Conservation (phyloP, 2,113 vertebrate genomes). For the Pachypanchax playfairii region DNA sequence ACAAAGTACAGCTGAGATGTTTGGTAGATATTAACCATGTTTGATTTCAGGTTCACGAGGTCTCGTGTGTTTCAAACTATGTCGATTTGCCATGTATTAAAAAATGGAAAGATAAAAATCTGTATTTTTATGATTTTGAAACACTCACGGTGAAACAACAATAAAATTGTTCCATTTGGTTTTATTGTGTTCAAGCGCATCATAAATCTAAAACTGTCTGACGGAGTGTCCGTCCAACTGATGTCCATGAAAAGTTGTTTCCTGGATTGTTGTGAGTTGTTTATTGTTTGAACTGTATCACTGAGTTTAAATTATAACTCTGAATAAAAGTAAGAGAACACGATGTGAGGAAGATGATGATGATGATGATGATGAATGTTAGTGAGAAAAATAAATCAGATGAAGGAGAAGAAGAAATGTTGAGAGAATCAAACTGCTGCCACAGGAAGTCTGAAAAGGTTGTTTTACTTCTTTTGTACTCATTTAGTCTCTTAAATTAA, state of each 20-base stretch:
- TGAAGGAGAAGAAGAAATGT: not conserved
- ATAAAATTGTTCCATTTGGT: no score
- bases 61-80: no score
- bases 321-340: conserved; percentile 19
- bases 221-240: not conserved
- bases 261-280: conserved; percentile 1
- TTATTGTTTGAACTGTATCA: not conserved
- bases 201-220: no score
- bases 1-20: not conserved
- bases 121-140: no score
- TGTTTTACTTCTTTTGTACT: not conserved
- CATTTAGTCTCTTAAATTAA: conserved; percentile 14
- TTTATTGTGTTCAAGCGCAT: no score
- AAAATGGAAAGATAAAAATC: no score
- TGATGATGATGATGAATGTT: conserved; percentile 1
- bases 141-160: no score
- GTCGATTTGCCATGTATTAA: no score
- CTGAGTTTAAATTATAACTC: conserved; percentile 3
- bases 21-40: not conserved
- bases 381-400: conserved; percentile 9
- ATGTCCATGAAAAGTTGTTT: not conserved
- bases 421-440: conserved; percentile 11
- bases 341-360: conserved; percentile 1
- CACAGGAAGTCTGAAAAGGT: not conserved
- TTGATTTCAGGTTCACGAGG: no score